Percentiles rank a stretch among this genome's conserved stretches.
Conservation (phyloP, 2,888 invertebrate species). For the Cenopis cana region DNA sequence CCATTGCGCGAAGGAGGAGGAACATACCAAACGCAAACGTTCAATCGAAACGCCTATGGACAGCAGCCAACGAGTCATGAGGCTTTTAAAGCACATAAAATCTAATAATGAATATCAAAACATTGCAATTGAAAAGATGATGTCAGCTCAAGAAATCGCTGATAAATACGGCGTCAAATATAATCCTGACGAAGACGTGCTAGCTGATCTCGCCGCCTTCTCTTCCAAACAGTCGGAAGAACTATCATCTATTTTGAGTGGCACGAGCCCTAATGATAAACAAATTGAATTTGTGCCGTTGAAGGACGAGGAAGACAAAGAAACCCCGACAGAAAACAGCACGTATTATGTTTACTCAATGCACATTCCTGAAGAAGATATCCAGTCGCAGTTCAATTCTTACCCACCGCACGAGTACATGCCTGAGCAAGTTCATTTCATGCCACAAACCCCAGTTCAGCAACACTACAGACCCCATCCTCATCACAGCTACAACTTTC, state of each 20-base stretch:
- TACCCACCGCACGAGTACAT: constrained; percentile 49
- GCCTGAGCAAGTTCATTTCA: constrained; percentile 49
- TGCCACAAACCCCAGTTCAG: constrained; percentile 45
- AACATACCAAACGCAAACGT: constrained; percentile 64
- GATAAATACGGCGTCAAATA: constrained; percentile 77
- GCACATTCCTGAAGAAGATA: constrained; percentile 52
- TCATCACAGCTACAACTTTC: constrained; percentile 53
- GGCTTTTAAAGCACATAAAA: constrained; percentile 75
- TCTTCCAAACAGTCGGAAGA: constrained; percentile 74
- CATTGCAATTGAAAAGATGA: constrained; percentile 81
- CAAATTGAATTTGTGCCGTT: constrained; percentile 53
- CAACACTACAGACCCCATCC: constrained; percentile 52
- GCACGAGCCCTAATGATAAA: constrained; percentile 59
- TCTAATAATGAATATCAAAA: constrained; percentile 77
- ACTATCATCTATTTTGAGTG: constrained; percentile 65
- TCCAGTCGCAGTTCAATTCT: constrained; percentile 46
- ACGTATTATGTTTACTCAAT: constrained; percentile 55
- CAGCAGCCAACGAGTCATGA: constrained; percentile 69
- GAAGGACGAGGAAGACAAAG: constrained; percentile 45
- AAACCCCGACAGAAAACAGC: constrained; percentile 49
- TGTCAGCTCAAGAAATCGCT: constrained; percentile 79
- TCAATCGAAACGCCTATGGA: constrained; percentile 74
- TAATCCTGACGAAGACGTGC: constrained; percentile 72
- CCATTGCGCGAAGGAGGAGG: constrained; percentile 56
- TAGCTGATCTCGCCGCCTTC: constrained; percentile 70